phyloP scores from a whole-genome alignment of 1,140 invertebrate genomes.

The Brachystomella parvula region DNA sequence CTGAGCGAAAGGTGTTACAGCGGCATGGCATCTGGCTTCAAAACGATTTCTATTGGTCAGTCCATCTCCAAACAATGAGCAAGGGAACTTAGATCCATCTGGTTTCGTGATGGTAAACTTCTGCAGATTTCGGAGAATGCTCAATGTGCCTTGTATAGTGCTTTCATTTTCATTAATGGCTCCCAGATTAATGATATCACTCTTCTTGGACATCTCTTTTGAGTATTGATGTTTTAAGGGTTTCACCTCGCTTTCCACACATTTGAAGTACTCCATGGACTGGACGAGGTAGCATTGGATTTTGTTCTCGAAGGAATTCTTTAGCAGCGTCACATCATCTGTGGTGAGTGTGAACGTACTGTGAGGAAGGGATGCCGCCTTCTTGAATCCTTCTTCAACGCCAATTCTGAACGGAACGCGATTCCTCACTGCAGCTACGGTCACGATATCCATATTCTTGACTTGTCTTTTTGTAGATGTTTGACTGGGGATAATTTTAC shows the following conservation, averaged over 20 bases:
- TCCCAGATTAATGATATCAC: not conserved
- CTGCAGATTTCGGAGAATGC: not conserved
- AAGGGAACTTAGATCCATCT: not conserved
- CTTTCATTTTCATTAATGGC: not conserved
- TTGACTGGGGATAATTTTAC: not conserved
- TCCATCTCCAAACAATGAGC: not conserved
- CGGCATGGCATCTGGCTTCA: not conserved
- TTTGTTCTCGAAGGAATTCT: not conserved
- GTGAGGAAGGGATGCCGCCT: not conserved
- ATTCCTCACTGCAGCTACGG: not conserved
- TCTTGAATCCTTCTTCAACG: not conserved
- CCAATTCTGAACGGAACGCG: not conserved
- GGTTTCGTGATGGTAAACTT: not conserved
- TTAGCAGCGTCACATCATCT: not conserved
- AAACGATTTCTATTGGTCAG: not conserved
- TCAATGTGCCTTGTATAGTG: not conserved
- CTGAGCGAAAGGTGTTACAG: not conserved
- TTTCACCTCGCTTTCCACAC: no score
- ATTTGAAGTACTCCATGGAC: no score
- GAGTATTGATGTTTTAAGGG: not conserved
- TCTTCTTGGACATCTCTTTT: not conserved
- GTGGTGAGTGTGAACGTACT: not conserved
- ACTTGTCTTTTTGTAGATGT: not conserved
- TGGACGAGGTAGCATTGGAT: not conserved
- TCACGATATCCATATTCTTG: not conserved